phyloP scores from a whole-genome alignment of 2,888 invertebrate genomes.

The Melinaea menophilus region DNA sequence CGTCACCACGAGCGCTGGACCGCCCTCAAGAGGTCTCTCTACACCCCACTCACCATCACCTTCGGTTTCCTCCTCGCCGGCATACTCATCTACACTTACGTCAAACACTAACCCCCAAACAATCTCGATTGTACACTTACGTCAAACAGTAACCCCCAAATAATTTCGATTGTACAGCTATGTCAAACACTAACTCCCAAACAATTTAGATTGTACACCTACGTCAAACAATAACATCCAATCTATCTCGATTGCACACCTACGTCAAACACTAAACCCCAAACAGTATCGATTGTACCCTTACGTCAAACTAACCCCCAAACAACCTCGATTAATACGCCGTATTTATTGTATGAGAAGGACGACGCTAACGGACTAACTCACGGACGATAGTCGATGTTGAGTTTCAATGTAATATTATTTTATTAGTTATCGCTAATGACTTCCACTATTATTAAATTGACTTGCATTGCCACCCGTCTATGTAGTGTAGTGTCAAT shows the following conservation, averaged over 20 bases:
- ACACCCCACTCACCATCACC: conserved; percentile 84
- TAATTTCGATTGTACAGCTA: conserved; percentile 60
- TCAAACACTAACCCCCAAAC: conserved; percentile 55
- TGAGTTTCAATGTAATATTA: too few relatives aligned
- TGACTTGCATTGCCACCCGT: conserved; percentile 12
- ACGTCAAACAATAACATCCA: conserved; percentile 64
- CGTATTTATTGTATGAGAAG: conserved; percentile 18
- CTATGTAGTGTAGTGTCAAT: conserved; percentile 21
- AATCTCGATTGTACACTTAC: conserved; percentile 44
- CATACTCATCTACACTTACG: conserved; percentile 79
- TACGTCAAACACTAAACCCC: conserved; percentile 69
- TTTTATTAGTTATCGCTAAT: too few relatives aligned
- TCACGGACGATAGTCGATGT: too few relatives aligned
- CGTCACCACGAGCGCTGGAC: conserved; percentile 84
- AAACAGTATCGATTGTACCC: conserved; percentile 49
- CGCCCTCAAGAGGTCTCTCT: conserved; percentile 87
- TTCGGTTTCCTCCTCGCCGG: conserved; percentile 83
- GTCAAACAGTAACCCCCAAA: conserved; percentile 58
- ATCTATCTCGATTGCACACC: conserved; percentile 43
- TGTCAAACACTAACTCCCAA: conserved; percentile 60
- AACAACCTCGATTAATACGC: not conserved
- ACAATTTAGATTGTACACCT: conserved; percentile 55
- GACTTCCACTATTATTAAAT: too few relatives aligned
- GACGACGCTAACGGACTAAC: too few relatives aligned
- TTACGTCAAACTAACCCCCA: conserved; percentile 67